Conservation (phyloP, 2,888 invertebrate genomes). For the Hemaris fuciformis region DNA sequence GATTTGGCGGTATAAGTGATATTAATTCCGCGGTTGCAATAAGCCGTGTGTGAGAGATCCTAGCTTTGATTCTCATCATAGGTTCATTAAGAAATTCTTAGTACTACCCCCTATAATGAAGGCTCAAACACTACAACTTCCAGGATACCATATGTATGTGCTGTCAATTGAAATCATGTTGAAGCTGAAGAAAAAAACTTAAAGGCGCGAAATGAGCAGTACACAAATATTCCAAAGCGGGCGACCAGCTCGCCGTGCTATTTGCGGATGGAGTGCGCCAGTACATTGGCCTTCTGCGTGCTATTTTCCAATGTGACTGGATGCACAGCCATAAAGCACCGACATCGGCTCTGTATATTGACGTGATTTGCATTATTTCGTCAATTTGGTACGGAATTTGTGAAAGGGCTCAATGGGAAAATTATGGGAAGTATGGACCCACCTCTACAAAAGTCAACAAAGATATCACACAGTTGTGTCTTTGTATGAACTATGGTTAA, state of each 20-base stretch:
- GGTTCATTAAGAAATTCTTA: too few relatives aligned
- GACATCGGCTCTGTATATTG: constrained; percentile 35
- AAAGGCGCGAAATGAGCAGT: constrained; percentile 41
- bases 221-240: constrained; percentile 62
- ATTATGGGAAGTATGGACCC: neutral
- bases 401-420: neutral
- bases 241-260: constrained; percentile 70
- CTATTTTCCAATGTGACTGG: constrained; percentile 64
- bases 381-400: neutral
- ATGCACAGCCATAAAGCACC: constrained; percentile 54
- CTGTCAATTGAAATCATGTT: too few relatives aligned
- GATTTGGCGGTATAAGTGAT: too few relatives aligned
- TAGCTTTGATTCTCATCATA: too few relatives aligned
- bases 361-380: constrained; percentile 14
- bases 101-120: too few relatives aligned
- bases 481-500: too few relatives aligned
- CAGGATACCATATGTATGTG: too few relatives aligned
- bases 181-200: neutral
- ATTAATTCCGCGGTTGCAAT: too few relatives aligned
- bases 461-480: neutral
- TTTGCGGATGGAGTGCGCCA: constrained; percentile 63
- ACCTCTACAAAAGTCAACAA: neutral
- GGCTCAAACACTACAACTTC: too few relatives aligned
- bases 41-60: too few relatives aligned
- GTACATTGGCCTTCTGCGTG: constrained; percentile 75